Evolutionary conservation across 2,888 invertebrate species (phyloP).

Genomic region (Pandemis cinnamomeana): DNA sequence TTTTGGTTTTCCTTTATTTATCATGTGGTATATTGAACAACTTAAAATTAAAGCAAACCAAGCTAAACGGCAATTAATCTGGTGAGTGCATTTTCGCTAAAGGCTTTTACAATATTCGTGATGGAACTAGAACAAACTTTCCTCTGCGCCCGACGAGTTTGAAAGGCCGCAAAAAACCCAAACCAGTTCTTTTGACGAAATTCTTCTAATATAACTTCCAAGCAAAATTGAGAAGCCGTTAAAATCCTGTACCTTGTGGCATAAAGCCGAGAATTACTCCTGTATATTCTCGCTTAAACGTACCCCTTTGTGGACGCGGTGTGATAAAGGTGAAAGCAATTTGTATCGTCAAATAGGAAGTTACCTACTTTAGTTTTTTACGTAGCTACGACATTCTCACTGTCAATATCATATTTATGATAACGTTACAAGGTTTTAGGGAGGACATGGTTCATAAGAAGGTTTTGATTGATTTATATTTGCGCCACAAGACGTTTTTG

Average conservation of each 20-base stretch:
- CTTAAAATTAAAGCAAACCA: too few species aligned
- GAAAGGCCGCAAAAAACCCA: not conserved
- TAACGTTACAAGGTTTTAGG: too few species aligned
- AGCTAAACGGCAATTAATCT: too few species aligned
- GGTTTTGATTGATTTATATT: too few species aligned
- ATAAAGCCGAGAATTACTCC: not conserved
- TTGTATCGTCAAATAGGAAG: not conserved
- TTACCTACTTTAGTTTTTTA: not conserved
- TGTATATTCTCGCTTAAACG: constrained; percentile 1
- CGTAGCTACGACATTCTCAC: not conserved
- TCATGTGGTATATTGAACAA: too few species aligned
- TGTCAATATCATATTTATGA: too few species aligned
- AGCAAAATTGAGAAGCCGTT: not conserved
- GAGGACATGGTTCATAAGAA: too few species aligned
- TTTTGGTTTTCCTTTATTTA: too few species aligned
- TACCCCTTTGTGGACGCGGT: constrained; percentile 7
- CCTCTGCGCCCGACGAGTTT: not conserved
- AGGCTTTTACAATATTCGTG: not conserved
- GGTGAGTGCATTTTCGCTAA: too few species aligned
- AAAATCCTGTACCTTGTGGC: not conserved
- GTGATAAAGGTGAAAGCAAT: constrained; percentile 4
- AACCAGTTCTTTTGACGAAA: not conserved
- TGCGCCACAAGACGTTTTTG: too few species aligned
- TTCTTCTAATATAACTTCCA: not conserved
- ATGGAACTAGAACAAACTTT: not conserved